phyloP scores from a whole-genome alignment of 2,113 vertebrate genomes.

The Hassar affinis region DNA sequence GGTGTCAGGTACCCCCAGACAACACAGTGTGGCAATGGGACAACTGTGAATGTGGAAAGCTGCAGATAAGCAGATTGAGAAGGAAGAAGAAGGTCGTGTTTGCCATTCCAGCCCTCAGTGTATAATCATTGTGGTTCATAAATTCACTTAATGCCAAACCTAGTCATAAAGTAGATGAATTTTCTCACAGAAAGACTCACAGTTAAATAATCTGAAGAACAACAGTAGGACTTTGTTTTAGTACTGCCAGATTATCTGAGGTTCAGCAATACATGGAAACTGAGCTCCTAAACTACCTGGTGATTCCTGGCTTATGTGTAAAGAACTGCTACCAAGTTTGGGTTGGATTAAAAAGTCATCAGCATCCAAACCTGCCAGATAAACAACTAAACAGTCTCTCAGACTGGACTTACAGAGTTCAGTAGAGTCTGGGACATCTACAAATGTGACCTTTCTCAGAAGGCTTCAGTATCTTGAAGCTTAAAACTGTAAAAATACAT shows the following conservation, averaged over 20 bases:
- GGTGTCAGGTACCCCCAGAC: constrained; percentile 72
- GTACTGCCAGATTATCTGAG: background rate
- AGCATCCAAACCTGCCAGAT: background rate
- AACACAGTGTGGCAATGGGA: constrained; percentile 63
- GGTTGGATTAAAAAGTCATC: background rate
- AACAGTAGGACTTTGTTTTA: background rate
- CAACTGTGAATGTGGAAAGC: constrained; percentile 35
- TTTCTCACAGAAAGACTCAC: background rate
- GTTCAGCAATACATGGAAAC: background rate
- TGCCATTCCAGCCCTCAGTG: background rate
- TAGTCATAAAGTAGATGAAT: background rate
- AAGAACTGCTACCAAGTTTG: background rate
- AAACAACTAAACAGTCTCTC: background rate
- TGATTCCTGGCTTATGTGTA: background rate
- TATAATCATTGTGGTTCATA: background rate
- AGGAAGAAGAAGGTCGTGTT: background rate
- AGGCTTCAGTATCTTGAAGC: background rate
- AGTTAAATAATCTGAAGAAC: background rate
- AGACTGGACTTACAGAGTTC: background rate
- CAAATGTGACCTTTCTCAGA: too few relatives aligned
- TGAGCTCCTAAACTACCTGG: background rate
- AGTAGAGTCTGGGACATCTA: too few relatives aligned
- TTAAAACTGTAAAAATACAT: background rate
- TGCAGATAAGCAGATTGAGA: background rate
- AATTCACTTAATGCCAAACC: background rate